Conservation (phyloP, 1,140 invertebrate species). For the Drosophila ercepeae region DNA sequence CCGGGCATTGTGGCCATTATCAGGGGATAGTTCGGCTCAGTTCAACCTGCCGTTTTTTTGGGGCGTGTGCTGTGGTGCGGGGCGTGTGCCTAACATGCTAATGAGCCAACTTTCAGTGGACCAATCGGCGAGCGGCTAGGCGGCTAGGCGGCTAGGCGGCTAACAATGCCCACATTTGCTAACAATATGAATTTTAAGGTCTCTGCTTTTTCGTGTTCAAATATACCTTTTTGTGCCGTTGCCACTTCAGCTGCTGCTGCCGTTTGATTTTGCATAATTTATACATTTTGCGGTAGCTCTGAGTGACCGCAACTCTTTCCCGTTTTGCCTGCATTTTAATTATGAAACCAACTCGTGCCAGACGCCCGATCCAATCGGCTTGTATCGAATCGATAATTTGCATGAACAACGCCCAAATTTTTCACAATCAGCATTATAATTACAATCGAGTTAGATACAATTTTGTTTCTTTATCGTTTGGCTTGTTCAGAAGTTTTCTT, state of each 20-base stretch:
- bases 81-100: slow-evolving; percentile 77
- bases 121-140: slow-evolving; percentile 60
- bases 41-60: slow-evolving; percentile 45
- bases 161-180: slow-evolving; percentile 58
- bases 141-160: slow-evolving; percentile 35
- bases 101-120: slow-evolving; percentile 72
- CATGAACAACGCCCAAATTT: slow-evolving; percentile 57
- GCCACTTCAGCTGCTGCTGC: slow-evolving; percentile 5
- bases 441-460: slow-evolving; percentile 24
- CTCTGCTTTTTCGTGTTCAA: slow-evolving; percentile 29
- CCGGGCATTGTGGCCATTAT: slow-evolving; percentile 49
- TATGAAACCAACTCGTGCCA: slow-evolving; percentile 72
- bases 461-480: background rate
- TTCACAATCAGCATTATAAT: slow-evolving; percentile 44
- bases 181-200: slow-evolving; percentile 67
- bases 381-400: slow-evolving; percentile 60
- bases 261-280: slow-evolving; percentile 68
- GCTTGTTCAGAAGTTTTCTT: slow-evolving; percentile 28
- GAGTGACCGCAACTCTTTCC: slow-evolving; percentile 63
- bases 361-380: slow-evolving; percentile 38
- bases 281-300: slow-evolving; percentile 60
- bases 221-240: slow-evolving; percentile 31
- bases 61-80: slow-evolving; percentile 66
- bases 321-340: slow-evolving; percentile 59
- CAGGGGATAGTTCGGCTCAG: slow-evolving; percentile 32